These are phyloP conservation scores for Tolmerus cingulatus DNA, from an alignment of 2,888 invertebrate genomes.

Conservation along the genomic window DNA sequence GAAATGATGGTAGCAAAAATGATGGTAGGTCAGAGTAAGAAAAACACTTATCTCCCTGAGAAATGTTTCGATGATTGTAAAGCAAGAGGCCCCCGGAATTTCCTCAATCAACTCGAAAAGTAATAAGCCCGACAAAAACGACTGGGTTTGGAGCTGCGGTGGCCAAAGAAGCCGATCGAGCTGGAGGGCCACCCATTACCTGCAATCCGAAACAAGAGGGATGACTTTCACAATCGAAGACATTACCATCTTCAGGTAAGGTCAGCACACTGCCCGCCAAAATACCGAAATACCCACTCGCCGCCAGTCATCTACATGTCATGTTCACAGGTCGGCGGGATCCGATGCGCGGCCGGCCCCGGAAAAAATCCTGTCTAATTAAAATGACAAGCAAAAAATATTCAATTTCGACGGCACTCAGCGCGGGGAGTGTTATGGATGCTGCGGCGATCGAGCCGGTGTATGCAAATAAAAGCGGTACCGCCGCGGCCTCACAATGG, in stretches of 20 bases:
- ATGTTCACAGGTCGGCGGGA: neutral
- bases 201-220: conserved; percentile 15
- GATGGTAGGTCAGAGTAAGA: neutral
- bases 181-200: conserved; percentile 24
- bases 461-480: conserved; percentile 27
- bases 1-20: neutral
- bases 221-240: conserved; percentile 36
- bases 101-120: neutral
- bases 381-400: conserved; percentile 49
- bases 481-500: conserved; percentile 3
- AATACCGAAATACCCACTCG: conserved; percentile 7
- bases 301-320: conserved; percentile 31
- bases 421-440: neutral
- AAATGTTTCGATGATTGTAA: neutral
- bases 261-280: conserved; percentile 26
- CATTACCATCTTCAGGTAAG: conserved; percentile 12
- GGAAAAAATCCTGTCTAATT: conserved; percentile 38
- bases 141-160: neutral
- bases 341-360: neutral
- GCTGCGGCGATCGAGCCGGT: conserved; percentile 7
- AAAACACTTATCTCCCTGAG: neutral
- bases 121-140: neutral
- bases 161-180: neutral
- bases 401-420: conserved; percentile 44
- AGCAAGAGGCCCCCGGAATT: neutral